Conservation (phyloP, 1,140 invertebrate species). For the Halictus rubicundus region DNA sequence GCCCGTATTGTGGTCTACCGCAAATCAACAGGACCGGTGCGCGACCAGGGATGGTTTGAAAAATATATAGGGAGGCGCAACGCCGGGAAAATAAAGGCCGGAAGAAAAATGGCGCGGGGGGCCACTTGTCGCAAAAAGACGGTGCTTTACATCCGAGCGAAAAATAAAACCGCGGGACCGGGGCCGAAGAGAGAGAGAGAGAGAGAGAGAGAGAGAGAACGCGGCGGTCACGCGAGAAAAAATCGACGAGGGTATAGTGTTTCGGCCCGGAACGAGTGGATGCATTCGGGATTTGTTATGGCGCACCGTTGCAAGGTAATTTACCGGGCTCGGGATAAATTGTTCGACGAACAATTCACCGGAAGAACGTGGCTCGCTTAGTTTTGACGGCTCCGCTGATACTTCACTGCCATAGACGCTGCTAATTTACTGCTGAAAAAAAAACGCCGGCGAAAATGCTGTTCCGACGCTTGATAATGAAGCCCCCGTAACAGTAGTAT, state of each 20-base stretch:
- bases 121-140: background rate
- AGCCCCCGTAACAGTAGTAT: no score
- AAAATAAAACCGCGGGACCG: background rate
- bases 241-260: background rate
- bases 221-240: background rate
- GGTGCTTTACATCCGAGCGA: slow-evolving; percentile 2
- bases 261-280: slow-evolving; percentile 1
- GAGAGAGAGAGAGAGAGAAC: background rate
- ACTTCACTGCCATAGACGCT: no score
- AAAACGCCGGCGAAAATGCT: no score
- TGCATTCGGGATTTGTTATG: slow-evolving; percentile 31
- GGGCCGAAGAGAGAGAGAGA: background rate
- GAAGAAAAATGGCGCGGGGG: slow-evolving; percentile 1
- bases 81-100: slow-evolving; percentile 6
- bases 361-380: no score
- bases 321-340: no score
- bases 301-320: background rate
- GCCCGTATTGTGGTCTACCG: slow-evolving; percentile 28
- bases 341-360: no score
- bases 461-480: no score
- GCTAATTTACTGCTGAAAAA: no score
- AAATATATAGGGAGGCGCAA: slow-evolving; percentile 16
- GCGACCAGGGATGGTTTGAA: slow-evolving; percentile 21
- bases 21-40: slow-evolving; percentile 36
- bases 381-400: no score